Evolutionary conservation across 2,888 invertebrate species (phyloP).

Genomic region (Margaritifera margaritifera): DNA sequence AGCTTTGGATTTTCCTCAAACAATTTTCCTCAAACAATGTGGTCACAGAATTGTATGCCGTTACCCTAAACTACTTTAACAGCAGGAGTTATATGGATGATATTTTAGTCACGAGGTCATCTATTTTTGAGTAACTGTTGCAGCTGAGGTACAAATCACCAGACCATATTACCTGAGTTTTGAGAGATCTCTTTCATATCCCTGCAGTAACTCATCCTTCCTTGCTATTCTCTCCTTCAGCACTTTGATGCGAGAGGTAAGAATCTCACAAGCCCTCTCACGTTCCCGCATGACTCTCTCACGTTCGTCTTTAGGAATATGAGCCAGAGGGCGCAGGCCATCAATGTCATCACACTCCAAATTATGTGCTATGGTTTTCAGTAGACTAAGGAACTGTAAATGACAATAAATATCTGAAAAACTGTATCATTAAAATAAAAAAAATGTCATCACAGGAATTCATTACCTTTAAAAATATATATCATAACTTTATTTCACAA

Average conservation of each 20-base stretch:
- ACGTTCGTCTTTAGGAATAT: slow-evolving; percentile 69
- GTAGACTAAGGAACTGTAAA: slow-evolving; percentile 64
- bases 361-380: slow-evolving; percentile 60
- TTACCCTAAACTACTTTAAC: too few species aligned
- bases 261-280: slow-evolving; percentile 57
- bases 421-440: too few species aligned
- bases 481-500: too few species aligned
- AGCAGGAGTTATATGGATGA: too few species aligned
- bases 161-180: slow-evolving; percentile 64
- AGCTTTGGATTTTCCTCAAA: too few species aligned
- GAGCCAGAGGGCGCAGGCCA: slow-evolving; percentile 68
- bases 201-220: slow-evolving; percentile 71
- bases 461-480: too few species aligned
- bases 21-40: too few species aligned
- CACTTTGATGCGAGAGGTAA: slow-evolving; percentile 61
- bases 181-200: slow-evolving; percentile 71
- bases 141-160: not conserved
- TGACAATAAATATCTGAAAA: too few species aligned
- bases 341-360: slow-evolving; percentile 65
- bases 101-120: not conserved
- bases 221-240: slow-evolving; percentile 63
- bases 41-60: too few species aligned
- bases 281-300: slow-evolving; percentile 60
- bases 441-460: too few species aligned
- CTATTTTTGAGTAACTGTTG: too few species aligned